A percentile compares a stretch with the other conserved stretches of the same genome.
phyloP scores from a whole-genome alignment of 2,888 invertebrate species.

The Drosophila setosimentum region DNA sequence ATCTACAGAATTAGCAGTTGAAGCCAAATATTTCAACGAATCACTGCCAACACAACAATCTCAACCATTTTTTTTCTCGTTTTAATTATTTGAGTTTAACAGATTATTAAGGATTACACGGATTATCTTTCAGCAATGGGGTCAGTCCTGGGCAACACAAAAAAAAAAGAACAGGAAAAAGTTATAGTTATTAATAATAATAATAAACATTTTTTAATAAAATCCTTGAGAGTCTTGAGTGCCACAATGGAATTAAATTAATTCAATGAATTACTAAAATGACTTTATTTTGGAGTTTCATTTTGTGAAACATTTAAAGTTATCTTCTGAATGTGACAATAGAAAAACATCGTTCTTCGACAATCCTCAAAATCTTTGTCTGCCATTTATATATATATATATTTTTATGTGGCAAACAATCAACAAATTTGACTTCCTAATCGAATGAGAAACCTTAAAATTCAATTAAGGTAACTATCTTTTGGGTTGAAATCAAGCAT shows the following conservation, averaged over 20 bases:
- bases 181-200: background rate
- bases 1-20: background rate
- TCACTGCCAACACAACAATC: slow-evolving; percentile 10
- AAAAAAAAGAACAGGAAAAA: background rate
- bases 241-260: background rate
- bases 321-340: background rate
- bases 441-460: background rate
- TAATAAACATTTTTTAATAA: background rate
- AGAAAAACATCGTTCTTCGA: background rate
- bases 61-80: slow-evolving; percentile 4
- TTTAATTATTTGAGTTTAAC: slow-evolving; percentile 6
- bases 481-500: background rate
- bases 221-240: background rate
- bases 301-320: background rate
- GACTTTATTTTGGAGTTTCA: background rate
- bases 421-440: background rate
- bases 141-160: background rate
- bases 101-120: background rate
- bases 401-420: background rate
- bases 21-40: slow-evolving; percentile 14
- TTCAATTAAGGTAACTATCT: background rate
- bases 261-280: background rate
- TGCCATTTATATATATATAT: too few relatives aligned
- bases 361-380: too few relatives aligned
- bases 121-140: background rate